Evolutionary conservation across 2,888 invertebrate species (phyloP).

Genomic region (Pollenia angustigena): DNA sequence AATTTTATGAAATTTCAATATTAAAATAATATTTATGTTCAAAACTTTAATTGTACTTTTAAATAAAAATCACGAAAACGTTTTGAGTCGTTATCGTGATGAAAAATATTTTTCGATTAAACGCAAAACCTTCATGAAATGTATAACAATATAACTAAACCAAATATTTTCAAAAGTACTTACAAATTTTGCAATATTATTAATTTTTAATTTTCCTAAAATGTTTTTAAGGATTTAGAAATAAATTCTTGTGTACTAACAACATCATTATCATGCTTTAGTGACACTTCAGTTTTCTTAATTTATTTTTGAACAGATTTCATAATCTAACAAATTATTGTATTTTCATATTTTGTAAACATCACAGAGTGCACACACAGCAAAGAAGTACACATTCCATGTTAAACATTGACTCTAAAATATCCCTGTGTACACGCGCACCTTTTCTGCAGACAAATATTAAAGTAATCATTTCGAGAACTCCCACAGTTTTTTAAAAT

Average conservation of each 20-base stretch:
- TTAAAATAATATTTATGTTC: too few relatives aligned
- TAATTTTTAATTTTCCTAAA: too few relatives aligned
- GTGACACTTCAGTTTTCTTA: neutral
- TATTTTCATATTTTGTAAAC: conserved; percentile 47
- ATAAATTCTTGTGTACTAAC: neutral
- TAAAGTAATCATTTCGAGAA: conserved; percentile 69
- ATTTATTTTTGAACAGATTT: neutral
- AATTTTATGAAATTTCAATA: too few relatives aligned
- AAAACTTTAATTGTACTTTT: too few relatives aligned
- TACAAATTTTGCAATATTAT: too few relatives aligned
- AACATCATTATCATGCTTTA: neutral
- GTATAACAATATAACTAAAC: too few relatives aligned
- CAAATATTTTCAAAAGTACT: too few relatives aligned
- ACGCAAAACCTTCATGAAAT: too few relatives aligned
- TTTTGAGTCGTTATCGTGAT: too few relatives aligned
- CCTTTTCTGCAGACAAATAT: conserved; percentile 68
- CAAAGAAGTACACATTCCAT: neutral
- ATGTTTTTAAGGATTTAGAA: too few relatives aligned
- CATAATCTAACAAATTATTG: conserved; percentile 22
- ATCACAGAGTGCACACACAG: conserved; percentile 18
- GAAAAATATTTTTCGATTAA: too few relatives aligned
- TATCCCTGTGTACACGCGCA: conserved; percentile 47
- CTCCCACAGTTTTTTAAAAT: conserved; percentile 76
- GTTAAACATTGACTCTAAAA: conserved; percentile 4
- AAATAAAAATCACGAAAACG: too few relatives aligned